Conservation (phyloP, 2,888 invertebrate species). For the Hypsopygia costalis region DNA sequence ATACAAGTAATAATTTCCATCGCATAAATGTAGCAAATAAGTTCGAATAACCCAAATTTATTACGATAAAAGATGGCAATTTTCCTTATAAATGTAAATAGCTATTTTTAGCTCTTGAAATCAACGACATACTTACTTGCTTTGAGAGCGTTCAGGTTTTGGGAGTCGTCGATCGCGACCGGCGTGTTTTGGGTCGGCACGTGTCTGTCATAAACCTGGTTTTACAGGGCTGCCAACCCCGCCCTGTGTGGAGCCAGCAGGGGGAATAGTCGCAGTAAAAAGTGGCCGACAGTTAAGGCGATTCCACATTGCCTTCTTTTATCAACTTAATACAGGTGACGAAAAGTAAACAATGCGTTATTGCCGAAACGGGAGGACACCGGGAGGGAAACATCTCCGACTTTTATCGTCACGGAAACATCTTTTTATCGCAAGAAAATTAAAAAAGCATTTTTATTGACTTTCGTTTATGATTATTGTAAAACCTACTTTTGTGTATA, state of each 20-base stretch:
- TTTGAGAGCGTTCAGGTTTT: not conserved
- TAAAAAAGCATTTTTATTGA: no score
- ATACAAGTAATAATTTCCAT: no score
- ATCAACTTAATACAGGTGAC: slow-evolving; percentile 40
- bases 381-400: not conserved
- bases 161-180: slow-evolving; percentile 20
- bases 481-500: no score
- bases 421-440: not conserved
- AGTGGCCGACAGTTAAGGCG: slow-evolving; percentile 49
- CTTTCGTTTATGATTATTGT: no score
- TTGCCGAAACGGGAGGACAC: slow-evolving; percentile 14
- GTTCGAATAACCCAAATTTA: no score
- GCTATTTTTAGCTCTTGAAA: no score
- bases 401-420: not conserved
- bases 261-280: slow-evolving; percentile 49
- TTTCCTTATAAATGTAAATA: no score
- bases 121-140: no score
- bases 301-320: slow-evolving; percentile 45
- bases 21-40: no score
- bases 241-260: slow-evolving; percentile 33
- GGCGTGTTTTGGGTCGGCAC: slow-evolving; percentile 49
- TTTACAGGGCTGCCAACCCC: slow-evolving; percentile 55
- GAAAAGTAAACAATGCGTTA: slow-evolving; percentile 25
- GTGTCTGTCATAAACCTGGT: slow-evolving; percentile 73
- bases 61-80: no score